Evolutionary conservation across 2,888 invertebrate genomes (phyloP).

Genomic region (Kuschelorhynchus macadamiae): DNA sequence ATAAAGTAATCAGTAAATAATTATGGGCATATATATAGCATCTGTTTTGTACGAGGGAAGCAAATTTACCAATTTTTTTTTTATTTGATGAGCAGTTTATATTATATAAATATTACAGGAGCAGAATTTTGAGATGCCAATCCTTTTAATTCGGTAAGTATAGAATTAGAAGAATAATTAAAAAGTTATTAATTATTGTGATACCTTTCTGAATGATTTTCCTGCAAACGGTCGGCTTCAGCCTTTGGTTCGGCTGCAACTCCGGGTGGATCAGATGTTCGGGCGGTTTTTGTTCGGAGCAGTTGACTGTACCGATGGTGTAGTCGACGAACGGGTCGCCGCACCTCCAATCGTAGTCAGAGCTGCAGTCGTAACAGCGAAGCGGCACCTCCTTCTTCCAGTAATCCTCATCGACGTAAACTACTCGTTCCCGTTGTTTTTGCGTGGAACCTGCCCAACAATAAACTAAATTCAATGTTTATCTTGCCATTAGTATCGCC

Average conservation of each 20-base stretch:
- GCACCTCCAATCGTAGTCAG: slow-evolving; percentile 89
- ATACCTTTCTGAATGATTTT: slow-evolving; percentile 74
- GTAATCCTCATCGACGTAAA: slow-evolving; percentile 32
- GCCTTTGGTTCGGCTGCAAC: slow-evolving; percentile 57
- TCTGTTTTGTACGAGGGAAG: too few species aligned
- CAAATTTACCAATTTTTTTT: too few species aligned
- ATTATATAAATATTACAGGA: too few species aligned
- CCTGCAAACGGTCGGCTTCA: slow-evolving; percentile 80
- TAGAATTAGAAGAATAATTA: too few species aligned
- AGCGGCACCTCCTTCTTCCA: slow-evolving; percentile 63
- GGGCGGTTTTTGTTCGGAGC: slow-evolving; percentile 80
- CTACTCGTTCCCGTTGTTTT: slow-evolving; percentile 3
- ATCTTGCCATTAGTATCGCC: not conserved
- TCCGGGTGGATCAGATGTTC: slow-evolving; percentile 75
- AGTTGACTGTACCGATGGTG: slow-evolving; percentile 87
- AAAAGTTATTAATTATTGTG: too few species aligned
- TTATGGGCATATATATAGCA: too few species aligned
- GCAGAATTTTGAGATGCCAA: too few species aligned
- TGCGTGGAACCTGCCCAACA: slow-evolving; percentile 8
- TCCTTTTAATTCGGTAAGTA: too few species aligned
- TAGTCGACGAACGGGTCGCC: slow-evolving; percentile 90
- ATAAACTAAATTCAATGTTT: too few species aligned
- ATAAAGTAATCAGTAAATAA: too few species aligned
- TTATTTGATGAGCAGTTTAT: too few species aligned
- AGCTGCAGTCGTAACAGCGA: slow-evolving; percentile 92